Evolutionary conservation across 23 tunicate genomes (phyloP).

Genomic region (Oikopleura dioica): DNA sequence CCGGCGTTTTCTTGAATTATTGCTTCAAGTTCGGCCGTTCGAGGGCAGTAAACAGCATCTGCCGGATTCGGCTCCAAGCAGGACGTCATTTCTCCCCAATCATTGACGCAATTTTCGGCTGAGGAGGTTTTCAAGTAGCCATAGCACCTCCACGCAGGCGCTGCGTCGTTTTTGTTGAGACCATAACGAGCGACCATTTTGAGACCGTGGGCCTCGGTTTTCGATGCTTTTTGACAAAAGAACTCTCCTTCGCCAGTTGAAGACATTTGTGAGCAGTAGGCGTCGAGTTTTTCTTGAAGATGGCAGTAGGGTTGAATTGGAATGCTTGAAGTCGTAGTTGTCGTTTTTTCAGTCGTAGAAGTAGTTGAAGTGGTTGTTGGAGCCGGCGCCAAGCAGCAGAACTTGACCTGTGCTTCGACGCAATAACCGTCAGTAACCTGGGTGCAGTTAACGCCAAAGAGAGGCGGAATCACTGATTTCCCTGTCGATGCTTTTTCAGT

Average conservation of each 20-base stretch:
- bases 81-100: neutral
- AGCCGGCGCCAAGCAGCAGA: too few species aligned
- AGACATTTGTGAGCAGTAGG: neutral
- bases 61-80: neutral
- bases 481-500: too few species aligned
- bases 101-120: too few species aligned
- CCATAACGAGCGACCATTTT: neutral
- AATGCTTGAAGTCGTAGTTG: neutral
- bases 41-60: neutral
- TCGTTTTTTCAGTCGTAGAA: neutral
- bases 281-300: neutral
- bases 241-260: too few species aligned
- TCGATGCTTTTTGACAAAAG: too few species aligned
- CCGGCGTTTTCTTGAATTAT: too few species aligned
- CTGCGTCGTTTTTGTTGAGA: neutral
- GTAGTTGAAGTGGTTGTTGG: too few species aligned
- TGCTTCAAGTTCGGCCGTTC: neutral
- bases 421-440: too few species aligned
- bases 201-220: neutral
- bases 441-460: too few species aligned
- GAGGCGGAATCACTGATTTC: too few species aligned
- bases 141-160: neutral
- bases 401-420: too few species aligned
- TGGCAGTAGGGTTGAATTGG: neutral
- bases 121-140: too few species aligned